phyloP scores from a whole-genome alignment of 2,888 invertebrate species.

The Cheiracanthium punctorium region DNA sequence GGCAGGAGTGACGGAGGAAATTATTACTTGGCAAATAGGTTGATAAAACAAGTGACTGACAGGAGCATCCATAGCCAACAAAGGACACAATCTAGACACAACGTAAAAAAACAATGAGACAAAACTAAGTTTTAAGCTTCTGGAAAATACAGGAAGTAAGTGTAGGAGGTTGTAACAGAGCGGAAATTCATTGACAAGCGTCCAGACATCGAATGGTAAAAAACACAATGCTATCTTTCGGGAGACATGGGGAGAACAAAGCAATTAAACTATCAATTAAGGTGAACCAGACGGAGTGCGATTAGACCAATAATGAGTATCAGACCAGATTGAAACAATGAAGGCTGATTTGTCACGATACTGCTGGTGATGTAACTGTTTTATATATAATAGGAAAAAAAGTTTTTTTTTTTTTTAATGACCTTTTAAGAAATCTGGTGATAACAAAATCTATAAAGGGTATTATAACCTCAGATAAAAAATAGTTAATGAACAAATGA shows the following conservation, averaged over 20 bases:
- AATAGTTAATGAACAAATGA: no score
- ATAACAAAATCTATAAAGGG: no score
- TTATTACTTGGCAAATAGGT: background rate
- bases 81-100: slow-evolving; percentile 21
- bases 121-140: slow-evolving; percentile 33
- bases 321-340: background rate
- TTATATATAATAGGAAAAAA: no score
- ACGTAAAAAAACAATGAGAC: slow-evolving; percentile 42
- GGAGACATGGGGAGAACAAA: background rate
- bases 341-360: background rate
- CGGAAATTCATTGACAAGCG: slow-evolving; percentile 18
- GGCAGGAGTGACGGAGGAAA: background rate
- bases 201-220: background rate
- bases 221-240: slow-evolving; percentile 24
- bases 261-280: slow-evolving; percentile 23
- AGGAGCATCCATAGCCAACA: background rate
- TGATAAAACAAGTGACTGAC: background rate
- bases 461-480: no score
- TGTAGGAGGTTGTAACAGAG: slow-evolving; percentile 30
- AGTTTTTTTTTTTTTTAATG: no score
- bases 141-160: slow-evolving; percentile 43
- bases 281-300: background rate
- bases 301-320: background rate
- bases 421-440: no score
- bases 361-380: background rate